Conservation (phyloP, 2,888 invertebrate genomes). For the Volucella inflata region DNA sequence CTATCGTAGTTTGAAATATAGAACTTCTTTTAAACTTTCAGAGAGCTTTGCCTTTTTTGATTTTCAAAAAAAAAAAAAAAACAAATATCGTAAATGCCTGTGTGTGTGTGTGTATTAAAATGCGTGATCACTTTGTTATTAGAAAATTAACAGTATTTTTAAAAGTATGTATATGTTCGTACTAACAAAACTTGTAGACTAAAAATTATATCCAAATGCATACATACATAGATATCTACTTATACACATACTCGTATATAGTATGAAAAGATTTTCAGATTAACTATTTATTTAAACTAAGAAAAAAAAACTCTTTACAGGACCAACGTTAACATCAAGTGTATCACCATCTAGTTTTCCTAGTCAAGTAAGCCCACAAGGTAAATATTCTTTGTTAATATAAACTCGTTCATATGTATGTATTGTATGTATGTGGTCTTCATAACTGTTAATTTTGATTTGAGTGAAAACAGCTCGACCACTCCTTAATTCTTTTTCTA, state of each 20-base stretch:
- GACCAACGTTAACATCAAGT: constrained; percentile 77
- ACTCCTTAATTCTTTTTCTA: too few relatives aligned
- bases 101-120: constrained; percentile 30
- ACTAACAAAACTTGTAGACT: constrained; percentile 46
- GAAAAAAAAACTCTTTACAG: constrained; percentile 67
- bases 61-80: too few relatives aligned
- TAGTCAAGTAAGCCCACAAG: constrained; percentile 79
- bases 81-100: constrained; percentile 32
- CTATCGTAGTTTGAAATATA: constrained; percentile 50
- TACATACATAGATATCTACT: constrained; percentile 14
- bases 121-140: constrained; percentile 33
- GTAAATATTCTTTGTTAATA: constrained; percentile 59
- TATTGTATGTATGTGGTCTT: too few relatives aligned
- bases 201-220: background rate
- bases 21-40: constrained; percentile 5
- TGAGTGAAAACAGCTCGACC: too few relatives aligned
- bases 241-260: constrained; percentile 10
- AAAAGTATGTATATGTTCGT: constrained; percentile 7
- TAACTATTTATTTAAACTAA: background rate
- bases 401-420: background rate
- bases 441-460: too few relatives aligned
- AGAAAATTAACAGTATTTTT: constrained; percentile 21
- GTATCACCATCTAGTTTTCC: constrained; percentile 78
- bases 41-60: constrained; percentile 41
- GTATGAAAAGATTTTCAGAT: background rate